Percentiles rank a stretch among this genome's conserved stretches.
phyloP scores from a whole-genome alignment of 1,140 invertebrate species.

The Heliconius melpomene region DNA sequence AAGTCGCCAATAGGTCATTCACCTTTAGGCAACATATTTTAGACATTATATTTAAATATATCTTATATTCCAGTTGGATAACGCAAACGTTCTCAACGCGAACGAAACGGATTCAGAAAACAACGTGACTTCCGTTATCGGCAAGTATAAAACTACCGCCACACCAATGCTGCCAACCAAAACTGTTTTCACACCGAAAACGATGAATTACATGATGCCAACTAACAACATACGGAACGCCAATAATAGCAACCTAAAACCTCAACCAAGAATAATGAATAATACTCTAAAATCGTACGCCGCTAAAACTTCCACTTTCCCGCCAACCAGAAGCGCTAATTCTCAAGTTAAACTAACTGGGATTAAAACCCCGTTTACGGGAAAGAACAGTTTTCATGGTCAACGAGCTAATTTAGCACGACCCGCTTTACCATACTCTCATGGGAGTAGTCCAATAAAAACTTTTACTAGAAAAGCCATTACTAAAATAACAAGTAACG shows the following conservation, averaged over 20 bases:
- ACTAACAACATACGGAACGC: constrained; percentile 74
- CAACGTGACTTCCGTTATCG: constrained; percentile 71
- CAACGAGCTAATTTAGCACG: constrained; percentile 71
- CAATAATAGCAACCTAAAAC: constrained; percentile 70
- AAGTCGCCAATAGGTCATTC: too few species aligned
- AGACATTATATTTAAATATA: background rate
- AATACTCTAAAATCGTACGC: constrained; percentile 66
- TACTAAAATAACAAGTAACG: constrained; percentile 56
- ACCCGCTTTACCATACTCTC: constrained; percentile 58
- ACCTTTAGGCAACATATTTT: too few species aligned
- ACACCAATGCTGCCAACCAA: constrained; percentile 69
- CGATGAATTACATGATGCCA: constrained; percentile 70
- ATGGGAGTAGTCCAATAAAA: constrained; percentile 66
- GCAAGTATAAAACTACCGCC: constrained; percentile 69
- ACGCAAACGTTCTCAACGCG: constrained; percentile 67
- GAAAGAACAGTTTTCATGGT: constrained; percentile 72
- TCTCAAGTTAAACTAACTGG: constrained; percentile 61
- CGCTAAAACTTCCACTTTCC: constrained; percentile 74
- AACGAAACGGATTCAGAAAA: constrained; percentile 73
- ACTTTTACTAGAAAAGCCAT: constrained; percentile 67
- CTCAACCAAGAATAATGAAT: constrained; percentile 63
- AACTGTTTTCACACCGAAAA: constrained; percentile 66
- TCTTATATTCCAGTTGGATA: constrained; percentile 67
- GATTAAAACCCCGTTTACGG: constrained; percentile 63
- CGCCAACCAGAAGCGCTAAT: constrained; percentile 74